phyloP scores from a whole-genome alignment of 2,113 vertebrate genomes.

The Zapus hudsonius region DNA sequence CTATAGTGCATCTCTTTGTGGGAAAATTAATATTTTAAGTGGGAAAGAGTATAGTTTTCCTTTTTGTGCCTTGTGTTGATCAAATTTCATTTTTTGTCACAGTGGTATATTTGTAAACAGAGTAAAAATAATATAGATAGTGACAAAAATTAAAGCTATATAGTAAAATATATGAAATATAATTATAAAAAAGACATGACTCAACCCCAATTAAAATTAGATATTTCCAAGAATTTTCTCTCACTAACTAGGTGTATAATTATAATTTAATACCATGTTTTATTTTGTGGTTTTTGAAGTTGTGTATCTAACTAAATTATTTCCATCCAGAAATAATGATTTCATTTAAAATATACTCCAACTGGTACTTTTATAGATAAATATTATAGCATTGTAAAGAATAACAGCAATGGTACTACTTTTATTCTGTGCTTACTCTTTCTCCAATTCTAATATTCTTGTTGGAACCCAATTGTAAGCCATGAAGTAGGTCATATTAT shows the following conservation, averaged over 20 bases:
- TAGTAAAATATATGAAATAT: not conserved
- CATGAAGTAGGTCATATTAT: too few relatives aligned
- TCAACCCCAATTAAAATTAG: not conserved
- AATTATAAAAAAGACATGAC: not conserved
- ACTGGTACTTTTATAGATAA: too few relatives aligned
- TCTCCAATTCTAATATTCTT: too few relatives aligned
- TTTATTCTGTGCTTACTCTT: too few relatives aligned
- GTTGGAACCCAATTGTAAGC: too few relatives aligned
- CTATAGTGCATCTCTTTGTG: not conserved
- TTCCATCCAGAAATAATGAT: not conserved
- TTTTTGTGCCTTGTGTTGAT: not conserved
- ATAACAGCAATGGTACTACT: too few relatives aligned
- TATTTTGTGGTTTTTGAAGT: not conserved
- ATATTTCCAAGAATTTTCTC: not conserved
- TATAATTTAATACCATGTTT: not conserved
- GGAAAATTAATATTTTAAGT: constrained; percentile 7
- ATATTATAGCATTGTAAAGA: too few relatives aligned
- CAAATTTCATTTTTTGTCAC: not conserved
- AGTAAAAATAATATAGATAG: not conserved
- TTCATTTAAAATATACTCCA: not conserved
- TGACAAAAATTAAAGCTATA: not conserved
- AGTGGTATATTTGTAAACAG: not conserved
- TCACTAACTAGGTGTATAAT: not conserved
- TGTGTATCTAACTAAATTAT: not conserved
- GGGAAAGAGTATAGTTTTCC: not conserved